Percentiles rank a stretch among this genome's conserved stretches.
phyloP scores from a whole-genome alignment of 2,797 vertebrate species.

The Acanthurus tractus region DNA sequence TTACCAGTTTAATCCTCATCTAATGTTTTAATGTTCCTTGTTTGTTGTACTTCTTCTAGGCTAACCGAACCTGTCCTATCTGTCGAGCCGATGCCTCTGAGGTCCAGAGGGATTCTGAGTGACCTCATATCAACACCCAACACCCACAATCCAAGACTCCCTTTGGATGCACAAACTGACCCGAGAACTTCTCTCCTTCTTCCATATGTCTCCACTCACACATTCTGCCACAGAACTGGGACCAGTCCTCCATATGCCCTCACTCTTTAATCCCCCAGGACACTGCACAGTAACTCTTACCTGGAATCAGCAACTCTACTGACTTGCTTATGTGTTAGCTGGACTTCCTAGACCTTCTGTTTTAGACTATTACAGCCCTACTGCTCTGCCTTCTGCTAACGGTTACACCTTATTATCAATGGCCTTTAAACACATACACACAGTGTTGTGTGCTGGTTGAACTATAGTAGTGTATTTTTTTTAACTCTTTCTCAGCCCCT shows the following conservation, averaged over 20 bases:
- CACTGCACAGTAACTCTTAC: constrained; percentile 34
- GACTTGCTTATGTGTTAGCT: constrained; percentile 43
- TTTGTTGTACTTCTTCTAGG: constrained; percentile 79
- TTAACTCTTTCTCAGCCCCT: constrained; percentile 64
- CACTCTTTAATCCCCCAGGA: constrained; percentile 26
- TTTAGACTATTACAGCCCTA: constrained; percentile 36
- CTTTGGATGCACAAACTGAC: constrained; percentile 60
- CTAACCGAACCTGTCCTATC: constrained; percentile 96
- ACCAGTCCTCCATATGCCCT: constrained; percentile 58
- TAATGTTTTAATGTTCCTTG: not conserved
- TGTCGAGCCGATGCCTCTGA: constrained; percentile 97
- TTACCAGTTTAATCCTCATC: constrained; percentile 3
- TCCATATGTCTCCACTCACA: constrained; percentile 24
- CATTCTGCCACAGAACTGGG: constrained; percentile 46
- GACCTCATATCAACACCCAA: constrained; percentile 54
- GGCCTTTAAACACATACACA: constrained; percentile 65
- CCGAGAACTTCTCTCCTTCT: constrained; percentile 45
- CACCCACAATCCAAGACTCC: constrained; percentile 12
- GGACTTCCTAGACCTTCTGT: constrained; percentile 59
- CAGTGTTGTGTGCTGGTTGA: constrained; percentile 76
- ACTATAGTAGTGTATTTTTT: constrained; percentile 33
- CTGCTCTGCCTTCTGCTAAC: constrained; percentile 61
- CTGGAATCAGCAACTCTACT: constrained; percentile 52
- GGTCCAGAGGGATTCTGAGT: constrained; percentile 97
- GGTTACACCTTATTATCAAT: constrained; percentile 56